phyloP scores from a whole-genome alignment of 2,113 vertebrate genomes.

The Misgurnus mizolepis region DNA sequence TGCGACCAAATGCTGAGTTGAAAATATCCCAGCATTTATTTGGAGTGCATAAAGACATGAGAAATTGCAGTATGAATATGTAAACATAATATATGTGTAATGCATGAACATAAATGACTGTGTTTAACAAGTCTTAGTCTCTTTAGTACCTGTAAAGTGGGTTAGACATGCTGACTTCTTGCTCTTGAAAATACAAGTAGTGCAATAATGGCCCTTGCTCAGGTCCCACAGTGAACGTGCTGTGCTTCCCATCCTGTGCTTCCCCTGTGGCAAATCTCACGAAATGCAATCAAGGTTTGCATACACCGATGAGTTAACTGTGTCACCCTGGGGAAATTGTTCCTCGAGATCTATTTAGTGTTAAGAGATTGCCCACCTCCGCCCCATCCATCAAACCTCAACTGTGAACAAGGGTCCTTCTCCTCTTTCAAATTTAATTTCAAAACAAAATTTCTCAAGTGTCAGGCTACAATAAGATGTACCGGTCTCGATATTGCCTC shows the following conservation, averaged over 20 bases:
- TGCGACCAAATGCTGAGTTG: too few relatives aligned
- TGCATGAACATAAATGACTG: too few relatives aligned
- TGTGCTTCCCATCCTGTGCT: neutral
- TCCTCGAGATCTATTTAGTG: slow-evolving; percentile 56
- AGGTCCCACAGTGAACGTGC: slow-evolving; percentile 16
- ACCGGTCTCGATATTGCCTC: neutral
- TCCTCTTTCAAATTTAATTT: slow-evolving; percentile 12
- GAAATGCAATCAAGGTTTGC: slow-evolving; percentile 56
- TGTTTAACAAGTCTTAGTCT: neutral
- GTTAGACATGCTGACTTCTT: slow-evolving; percentile 26
- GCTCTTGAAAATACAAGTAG: slow-evolving; percentile 21
- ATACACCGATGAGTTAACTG: slow-evolving; percentile 46
- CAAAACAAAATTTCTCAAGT: neutral
- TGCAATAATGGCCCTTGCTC: slow-evolving; percentile 8
- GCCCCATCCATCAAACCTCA: slow-evolving; percentile 34
- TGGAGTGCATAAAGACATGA: too few relatives aligned
- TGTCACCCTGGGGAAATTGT: slow-evolving; percentile 51
- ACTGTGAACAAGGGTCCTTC: slow-evolving; percentile 4
- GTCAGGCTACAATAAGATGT: slow-evolving; percentile 5
- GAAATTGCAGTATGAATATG: too few relatives aligned
- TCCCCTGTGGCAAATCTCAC: slow-evolving; percentile 30
- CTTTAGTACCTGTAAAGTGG: neutral
- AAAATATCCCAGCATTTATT: too few relatives aligned
- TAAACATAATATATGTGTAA: too few relatives aligned
- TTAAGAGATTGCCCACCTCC: slow-evolving; percentile 40